These are phyloP conservation scores for Rhopalosiphum nymphaeae DNA, from an alignment of 2,888 invertebrate genomes.

Conservation along the genomic window DNA sequence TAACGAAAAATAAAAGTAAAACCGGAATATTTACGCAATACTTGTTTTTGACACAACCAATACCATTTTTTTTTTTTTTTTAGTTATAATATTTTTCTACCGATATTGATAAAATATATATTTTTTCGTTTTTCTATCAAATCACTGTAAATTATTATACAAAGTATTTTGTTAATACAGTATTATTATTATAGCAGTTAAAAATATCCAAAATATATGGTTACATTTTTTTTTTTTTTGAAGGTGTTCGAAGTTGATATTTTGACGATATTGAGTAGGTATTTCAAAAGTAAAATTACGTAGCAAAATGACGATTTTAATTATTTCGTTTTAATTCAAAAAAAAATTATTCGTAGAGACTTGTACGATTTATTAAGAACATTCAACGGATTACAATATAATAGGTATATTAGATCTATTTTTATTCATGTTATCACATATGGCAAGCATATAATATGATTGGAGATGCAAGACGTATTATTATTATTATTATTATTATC, in stretches of 20 bases:
- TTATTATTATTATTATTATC: too few relatives aligned
- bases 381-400: background rate
- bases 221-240: background rate
- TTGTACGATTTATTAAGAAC: background rate
- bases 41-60: background rate
- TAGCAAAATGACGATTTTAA: too few relatives aligned
- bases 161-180: background rate
- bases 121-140: background rate
- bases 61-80: background rate
- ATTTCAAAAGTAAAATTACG: background rate
- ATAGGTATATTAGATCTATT: too few relatives aligned
- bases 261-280: background rate
- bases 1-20: background rate
- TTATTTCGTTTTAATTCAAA: background rate
- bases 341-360: background rate
- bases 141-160: background rate
- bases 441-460: too few relatives aligned
- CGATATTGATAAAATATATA: background rate
- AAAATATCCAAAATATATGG: background rate
- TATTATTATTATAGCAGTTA: too few relatives aligned
- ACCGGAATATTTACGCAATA: background rate
- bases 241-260: background rate
- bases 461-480: too few relatives aligned
- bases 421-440: too few relatives aligned
- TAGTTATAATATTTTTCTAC: background rate